Evolutionary conservation across 2,797 vertebrate species (phyloP).

Genomic region (Spheniscus humboldti): DNA sequence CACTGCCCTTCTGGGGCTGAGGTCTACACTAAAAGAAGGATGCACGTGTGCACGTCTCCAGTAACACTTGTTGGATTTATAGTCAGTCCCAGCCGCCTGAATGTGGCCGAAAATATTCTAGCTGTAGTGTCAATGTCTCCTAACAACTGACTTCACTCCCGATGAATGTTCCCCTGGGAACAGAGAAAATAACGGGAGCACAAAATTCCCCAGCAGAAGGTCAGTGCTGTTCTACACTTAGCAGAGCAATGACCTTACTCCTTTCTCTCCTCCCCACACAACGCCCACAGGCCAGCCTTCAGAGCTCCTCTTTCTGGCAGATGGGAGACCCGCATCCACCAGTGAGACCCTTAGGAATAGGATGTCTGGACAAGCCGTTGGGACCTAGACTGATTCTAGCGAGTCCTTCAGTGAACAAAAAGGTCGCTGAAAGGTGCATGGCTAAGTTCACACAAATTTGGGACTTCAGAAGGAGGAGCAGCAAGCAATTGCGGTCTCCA

Average conservation of each 20-base stretch:
- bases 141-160: constrained; percentile 16
- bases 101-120: neutral
- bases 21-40: neutral
- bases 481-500: neutral
- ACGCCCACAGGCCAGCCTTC: neutral
- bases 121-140: constrained; percentile 8
- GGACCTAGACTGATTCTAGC: neutral
- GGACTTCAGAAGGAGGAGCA: neutral
- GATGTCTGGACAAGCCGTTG: neutral
- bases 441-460: neutral
- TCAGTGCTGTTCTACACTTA: neutral
- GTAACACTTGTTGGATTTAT: neutral
- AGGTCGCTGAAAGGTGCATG: neutral
- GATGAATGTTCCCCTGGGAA: neutral
- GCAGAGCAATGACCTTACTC: neutral
- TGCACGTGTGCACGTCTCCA: neutral
- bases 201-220: constrained; percentile 1
- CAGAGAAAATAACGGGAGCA: neutral
- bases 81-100: neutral
- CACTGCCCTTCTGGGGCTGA: neutral
- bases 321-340: neutral
- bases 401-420: neutral
- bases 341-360: neutral
- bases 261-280: neutral
- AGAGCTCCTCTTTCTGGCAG: neutral